Evolutionary conservation across 2,797 vertebrate species (phyloP).

Genomic region (Sphenodon punctatus): DNA sequence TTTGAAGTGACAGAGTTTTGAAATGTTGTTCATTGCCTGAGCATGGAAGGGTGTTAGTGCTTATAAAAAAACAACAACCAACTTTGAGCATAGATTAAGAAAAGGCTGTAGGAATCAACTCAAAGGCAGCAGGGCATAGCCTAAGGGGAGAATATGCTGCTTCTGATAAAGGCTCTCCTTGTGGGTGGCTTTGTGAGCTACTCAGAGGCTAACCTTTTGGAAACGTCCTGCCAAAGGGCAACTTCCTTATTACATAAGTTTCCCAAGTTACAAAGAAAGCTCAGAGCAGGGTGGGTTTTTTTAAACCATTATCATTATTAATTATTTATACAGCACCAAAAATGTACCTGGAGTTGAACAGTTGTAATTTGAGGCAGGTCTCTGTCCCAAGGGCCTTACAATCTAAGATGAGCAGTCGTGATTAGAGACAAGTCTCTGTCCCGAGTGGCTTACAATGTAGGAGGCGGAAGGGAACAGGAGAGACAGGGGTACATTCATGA

Average conservation of each 20-base stretch:
- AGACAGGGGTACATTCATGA: too few species aligned
- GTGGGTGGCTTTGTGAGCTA: neutral
- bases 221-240: neutral
- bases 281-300: too few species aligned
- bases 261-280: conserved; percentile 15
- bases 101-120: neutral
- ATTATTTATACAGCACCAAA: too few species aligned
- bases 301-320: too few species aligned
- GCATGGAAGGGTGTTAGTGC: too few species aligned
- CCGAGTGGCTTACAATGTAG: too few species aligned
- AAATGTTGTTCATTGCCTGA: neutral
- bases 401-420: too few species aligned
- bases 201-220: neutral
- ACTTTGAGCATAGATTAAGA: neutral
- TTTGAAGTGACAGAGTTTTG: neutral
- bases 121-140: neutral
- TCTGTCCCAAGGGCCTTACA: too few species aligned
- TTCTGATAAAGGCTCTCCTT: neutral
- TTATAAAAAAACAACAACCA: neutral
- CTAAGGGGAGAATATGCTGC: neutral
- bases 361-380: too few species aligned
- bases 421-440: too few species aligned
- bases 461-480: too few species aligned
- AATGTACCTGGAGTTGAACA: too few species aligned
- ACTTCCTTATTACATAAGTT: conserved; percentile 29